phyloP scores from a whole-genome alignment of 2,888 invertebrate species.

The Lymantria monacha region DNA sequence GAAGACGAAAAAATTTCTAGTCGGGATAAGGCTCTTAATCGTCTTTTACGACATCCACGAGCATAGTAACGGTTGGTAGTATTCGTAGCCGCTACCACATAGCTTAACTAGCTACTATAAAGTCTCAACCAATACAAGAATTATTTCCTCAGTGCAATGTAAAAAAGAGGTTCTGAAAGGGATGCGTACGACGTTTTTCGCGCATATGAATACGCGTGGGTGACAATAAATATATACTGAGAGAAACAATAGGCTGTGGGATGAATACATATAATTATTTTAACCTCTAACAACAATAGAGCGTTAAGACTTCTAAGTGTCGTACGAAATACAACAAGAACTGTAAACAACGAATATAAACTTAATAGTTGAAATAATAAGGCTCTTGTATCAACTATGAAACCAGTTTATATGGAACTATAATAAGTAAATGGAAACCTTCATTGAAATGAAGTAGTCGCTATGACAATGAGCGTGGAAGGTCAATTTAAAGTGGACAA shows the following conservation, averaged over 20 bases:
- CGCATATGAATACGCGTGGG: slow-evolving; percentile 42
- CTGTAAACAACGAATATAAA: slow-evolving; percentile 34
- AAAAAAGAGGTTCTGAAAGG: slow-evolving; percentile 26
- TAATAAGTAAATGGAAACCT: slow-evolving; percentile 33
- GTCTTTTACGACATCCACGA: no score
- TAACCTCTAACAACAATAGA: slow-evolving; percentile 44
- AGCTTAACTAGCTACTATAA: no score
- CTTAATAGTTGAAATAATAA: slow-evolving; percentile 30
- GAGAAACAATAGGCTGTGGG: slow-evolving; percentile 65
- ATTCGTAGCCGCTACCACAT: no score
- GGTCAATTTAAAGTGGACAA: slow-evolving; percentile 39
- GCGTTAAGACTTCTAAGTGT: slow-evolving; percentile 40
- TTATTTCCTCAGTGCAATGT: no score
- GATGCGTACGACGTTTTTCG: slow-evolving; percentile 37
- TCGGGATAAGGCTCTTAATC: no score
- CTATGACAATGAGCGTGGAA: slow-evolving; percentile 33
- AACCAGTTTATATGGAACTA: slow-evolving; percentile 31
- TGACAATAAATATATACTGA: slow-evolving; percentile 38
- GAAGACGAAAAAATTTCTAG: no score
- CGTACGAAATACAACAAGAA: slow-evolving; percentile 20
- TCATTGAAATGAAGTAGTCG: slow-evolving; percentile 24
- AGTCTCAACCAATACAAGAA: no score
- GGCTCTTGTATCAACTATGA: slow-evolving; percentile 25
- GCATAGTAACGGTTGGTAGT: no score
- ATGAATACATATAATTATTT: slow-evolving; percentile 42